These are phyloP conservation scores for Pherbina coryleti DNA, from an alignment of 2,888 invertebrate genomes.

Conservation along the genomic window DNA sequence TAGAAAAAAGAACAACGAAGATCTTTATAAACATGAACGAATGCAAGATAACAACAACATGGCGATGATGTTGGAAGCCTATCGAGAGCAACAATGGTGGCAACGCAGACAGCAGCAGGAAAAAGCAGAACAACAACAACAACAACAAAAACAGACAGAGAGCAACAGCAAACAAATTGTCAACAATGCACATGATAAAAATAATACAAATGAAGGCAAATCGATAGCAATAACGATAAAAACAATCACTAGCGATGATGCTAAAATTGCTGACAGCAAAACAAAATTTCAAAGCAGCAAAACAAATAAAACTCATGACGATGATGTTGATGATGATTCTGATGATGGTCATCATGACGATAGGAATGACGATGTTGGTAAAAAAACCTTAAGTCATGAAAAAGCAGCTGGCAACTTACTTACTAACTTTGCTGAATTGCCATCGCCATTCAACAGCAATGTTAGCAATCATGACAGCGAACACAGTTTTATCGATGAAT, in stretches of 20 bases:
- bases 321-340: neutral
- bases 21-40: neutral
- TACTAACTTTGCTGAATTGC: neutral
- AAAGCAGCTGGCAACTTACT: too few species aligned
- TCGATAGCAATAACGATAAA: neutral
- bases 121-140: neutral
- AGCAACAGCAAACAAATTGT: neutral
- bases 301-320: neutral
- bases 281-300: neutral
- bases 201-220: neutral
- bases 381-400: too few species aligned
- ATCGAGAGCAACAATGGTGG: neutral
- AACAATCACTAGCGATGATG: conserved; percentile 1
- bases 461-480: neutral
- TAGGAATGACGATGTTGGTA: neutral
- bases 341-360: too few species aligned
- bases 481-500: conserved; percentile 42
- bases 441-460: neutral
- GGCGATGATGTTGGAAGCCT: neutral
- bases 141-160: neutral
- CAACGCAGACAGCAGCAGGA: neutral
- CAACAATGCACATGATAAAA: conserved; percentile 5
- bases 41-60: neutral
- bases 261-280: neutral
- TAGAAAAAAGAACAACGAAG: neutral